Conservation (phyloP, 2,888 invertebrate genomes). For the Argyresthia goedartella region DNA sequence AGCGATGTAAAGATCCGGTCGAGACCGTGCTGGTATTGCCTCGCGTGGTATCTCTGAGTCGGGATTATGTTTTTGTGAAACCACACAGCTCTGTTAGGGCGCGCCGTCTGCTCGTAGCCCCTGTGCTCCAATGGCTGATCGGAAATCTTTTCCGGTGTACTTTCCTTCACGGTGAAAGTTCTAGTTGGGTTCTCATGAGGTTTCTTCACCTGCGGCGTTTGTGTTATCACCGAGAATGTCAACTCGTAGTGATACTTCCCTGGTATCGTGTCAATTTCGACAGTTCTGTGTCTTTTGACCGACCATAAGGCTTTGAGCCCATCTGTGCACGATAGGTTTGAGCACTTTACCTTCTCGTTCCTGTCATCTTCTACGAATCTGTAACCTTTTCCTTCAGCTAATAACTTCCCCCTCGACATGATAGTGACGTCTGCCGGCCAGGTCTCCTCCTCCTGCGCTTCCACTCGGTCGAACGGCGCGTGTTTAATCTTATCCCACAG, state of each 20-base stretch:
- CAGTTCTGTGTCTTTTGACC: conserved; percentile 76
- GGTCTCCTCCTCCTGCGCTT: conserved; percentile 44
- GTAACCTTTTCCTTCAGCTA: conserved; percentile 62
- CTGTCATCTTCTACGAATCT: conserved; percentile 66
- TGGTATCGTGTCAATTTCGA: conserved; percentile 54
- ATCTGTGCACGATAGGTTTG: conserved; percentile 57
- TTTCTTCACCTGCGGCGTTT: conserved; percentile 52
- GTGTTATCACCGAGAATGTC: conserved; percentile 73
- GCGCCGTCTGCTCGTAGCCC: conserved; percentile 19
- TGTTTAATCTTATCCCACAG: conserved; percentile 61
- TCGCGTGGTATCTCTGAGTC: conserved; percentile 23
- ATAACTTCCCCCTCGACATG: conserved; percentile 74
- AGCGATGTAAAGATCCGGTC: conserved; percentile 53
- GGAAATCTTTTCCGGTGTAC: conserved; percentile 34
- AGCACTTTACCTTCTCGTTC: conserved; percentile 32
- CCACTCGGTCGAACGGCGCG: conserved; percentile 50
- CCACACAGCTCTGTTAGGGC: conserved; percentile 47
- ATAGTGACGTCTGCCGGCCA: conserved; percentile 75
- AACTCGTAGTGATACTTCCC: conserved; percentile 73
- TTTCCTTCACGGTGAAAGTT: conserved; percentile 75
- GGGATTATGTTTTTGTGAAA: conserved; percentile 49
- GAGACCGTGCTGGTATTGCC: conserved; percentile 30
- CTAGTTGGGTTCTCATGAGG: conserved; percentile 68
- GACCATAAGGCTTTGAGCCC: conserved; percentile 76
- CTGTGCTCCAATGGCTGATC: conserved; percentile 22